phyloP scores from a whole-genome alignment of 1,140 invertebrate genomes.

The Tribolium castaneum region DNA sequence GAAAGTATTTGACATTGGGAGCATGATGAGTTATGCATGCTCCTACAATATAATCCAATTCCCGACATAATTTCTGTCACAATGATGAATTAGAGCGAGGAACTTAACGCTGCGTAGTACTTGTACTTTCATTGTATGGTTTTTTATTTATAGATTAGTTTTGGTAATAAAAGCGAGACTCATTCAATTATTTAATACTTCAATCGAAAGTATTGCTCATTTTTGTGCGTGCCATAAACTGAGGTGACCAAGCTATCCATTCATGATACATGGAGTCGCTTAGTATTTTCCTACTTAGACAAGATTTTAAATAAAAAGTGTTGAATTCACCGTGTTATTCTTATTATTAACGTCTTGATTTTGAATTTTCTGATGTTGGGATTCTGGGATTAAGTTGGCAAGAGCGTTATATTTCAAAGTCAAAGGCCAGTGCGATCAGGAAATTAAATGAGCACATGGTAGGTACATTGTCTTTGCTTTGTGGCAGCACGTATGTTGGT shows the following conservation, averaged over 20 bases:
- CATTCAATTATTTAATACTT: background rate
- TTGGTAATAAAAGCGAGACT: background rate
- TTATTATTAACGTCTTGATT: no score
- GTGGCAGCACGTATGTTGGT: background rate
- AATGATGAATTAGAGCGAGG: background rate
- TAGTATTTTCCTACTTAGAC: no score
- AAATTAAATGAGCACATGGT: background rate
- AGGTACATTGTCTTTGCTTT: background rate
- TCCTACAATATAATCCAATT: background rate
- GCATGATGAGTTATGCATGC: background rate
- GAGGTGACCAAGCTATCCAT: no score
- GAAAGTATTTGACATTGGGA: background rate
- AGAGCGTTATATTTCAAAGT: no score
- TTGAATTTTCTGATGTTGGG: no score
- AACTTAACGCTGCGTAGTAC: background rate
- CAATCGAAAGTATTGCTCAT: background rate
- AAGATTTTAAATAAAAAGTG: no score
- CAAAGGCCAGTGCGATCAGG: background rate
- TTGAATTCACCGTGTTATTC: no score
- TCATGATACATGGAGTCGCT: no score
- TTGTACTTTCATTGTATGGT: background rate
- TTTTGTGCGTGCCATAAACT: background rate
- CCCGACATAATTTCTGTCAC: background rate
- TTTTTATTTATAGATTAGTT: background rate
- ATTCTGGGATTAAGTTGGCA: no score